Base-by-base conservation (phyloP, 2,797 vertebrate species). In the Sparus aurata region DNA sequence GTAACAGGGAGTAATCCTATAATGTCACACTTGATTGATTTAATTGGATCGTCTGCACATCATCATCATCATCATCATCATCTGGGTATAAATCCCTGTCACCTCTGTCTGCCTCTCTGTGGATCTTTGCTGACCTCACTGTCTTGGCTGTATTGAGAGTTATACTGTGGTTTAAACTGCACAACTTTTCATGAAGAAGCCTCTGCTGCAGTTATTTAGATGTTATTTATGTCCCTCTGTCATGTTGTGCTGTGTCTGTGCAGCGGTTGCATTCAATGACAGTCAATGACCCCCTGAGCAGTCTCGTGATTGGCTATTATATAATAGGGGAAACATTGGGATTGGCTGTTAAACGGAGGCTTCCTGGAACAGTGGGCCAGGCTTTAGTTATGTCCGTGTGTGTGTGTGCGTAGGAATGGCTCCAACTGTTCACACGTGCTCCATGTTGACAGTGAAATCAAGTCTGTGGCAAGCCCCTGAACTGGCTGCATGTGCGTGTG, bases 291-390 rank as follows among this genome's bases (percentile, higher is more conserved):
- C 60, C 50, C 20, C 1, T 27, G 50, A 54, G 47, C 34, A 54
- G 78, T 71, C 83, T 78, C 52, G 59, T 86, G 88, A 87, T 89
- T 89, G 89, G 79, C 20, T 65, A 65, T 92, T 90, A 80, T 63
- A 70, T 86, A 90, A 91, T 69, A 49, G 9, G 18, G 54, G 41
- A 54, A 68, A 65, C 6, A 50, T 22, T 81, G 64, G 85, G 85
- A 90, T 88, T 93, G 90, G 92, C 82, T 75, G 71, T 46, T 43
- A 41, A 45, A 54, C 27, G 7, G 41, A 62, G 10, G 54, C 70
- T 83, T 87, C 80, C 72, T 73, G 74, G 65, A 78, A 64, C 46
- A 76, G 61, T 71, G 69, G 65, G 50, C 73, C 50, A 63, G 50
- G 50, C 72, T 68, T 66, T 22, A 13, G 9, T 4, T 52, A 49